Evolutionary conservation across 2,888 invertebrate genomes (phyloP).

Genomic region (Epirrita christyi): DNA sequence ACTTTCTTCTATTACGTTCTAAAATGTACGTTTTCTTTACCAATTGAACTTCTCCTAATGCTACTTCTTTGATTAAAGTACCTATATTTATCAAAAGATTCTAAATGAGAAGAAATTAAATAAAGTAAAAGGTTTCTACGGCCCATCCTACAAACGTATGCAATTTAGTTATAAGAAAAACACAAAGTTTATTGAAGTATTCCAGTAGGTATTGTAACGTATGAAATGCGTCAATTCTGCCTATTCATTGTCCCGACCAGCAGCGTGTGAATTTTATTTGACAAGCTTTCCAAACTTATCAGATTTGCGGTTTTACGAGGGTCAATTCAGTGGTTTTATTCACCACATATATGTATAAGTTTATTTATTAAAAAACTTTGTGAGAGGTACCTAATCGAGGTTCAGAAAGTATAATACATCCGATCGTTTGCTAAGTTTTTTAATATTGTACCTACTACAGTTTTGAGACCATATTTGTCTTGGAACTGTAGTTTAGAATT

Average conservation of each 20-base stretch:
- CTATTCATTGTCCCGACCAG: conserved; percentile 29
- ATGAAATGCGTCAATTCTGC: conserved; percentile 21
- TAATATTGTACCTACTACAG: too few relatives aligned
- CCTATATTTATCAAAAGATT: background rate
- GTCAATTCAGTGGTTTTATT: conserved; percentile 40
- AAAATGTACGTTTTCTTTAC: background rate
- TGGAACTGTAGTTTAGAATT: too few relatives aligned
- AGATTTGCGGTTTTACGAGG: conserved; percentile 37
- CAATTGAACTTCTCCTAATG: background rate
- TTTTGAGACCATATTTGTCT: too few relatives aligned
- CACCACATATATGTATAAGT: conserved; percentile 34
- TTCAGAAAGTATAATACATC: conserved; percentile 24
- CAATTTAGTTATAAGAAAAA: conserved; percentile 6
- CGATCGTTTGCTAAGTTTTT: conserved; percentile 11
- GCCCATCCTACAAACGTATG: background rate
- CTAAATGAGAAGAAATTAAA: background rate
- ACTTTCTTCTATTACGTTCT: background rate
- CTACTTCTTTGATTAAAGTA: background rate
- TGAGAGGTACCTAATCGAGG: conserved; percentile 27
- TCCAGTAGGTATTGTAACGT: conserved; percentile 11
- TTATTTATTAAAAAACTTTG: conserved; percentile 33
- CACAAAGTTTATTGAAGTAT: background rate
- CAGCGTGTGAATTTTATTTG: conserved; percentile 38
- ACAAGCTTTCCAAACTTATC: conserved; percentile 40
- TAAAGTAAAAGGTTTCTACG: background rate